Evolutionary conservation across 1,140 invertebrate species (phyloP).

Genomic region (Sitobion miscanthi): DNA sequence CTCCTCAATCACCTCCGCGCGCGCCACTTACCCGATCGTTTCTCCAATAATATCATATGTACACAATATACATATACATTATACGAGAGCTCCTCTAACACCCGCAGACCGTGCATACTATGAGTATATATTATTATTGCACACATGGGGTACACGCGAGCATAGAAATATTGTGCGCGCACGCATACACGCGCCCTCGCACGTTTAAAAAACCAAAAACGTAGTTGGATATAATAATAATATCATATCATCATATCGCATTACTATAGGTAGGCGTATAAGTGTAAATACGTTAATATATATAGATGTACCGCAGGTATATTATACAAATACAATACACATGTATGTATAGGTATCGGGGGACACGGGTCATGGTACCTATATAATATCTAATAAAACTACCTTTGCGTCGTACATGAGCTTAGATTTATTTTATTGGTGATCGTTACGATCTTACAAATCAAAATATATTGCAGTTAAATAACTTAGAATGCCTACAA

Average conservation of each 20-base stretch:
- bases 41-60: conserved; percentile 15
- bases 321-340: background rate
- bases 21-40: conserved; percentile 8
- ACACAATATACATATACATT: background rate
- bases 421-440: no score
- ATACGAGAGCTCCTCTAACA: background rate
- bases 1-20: background rate
- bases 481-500: no score
- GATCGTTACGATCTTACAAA: no score
- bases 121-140: conserved; percentile 35
- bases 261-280: background rate
- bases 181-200: background rate
- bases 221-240: background rate
- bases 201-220: background rate
- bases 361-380: no score
- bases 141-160: conserved; percentile 32
- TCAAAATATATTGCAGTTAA: no score
- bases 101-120: background rate
- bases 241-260: background rate
- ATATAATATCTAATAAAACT: no score
- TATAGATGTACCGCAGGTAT: background rate
- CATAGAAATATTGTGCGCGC: background rate
- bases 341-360: no score
- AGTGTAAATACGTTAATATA: background rate
- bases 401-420: no score